Evolutionary conservation across 92 coral and sea anemone genomes (phyloP), one percentile per base, ranked within the genome.

Genomic region (Isaurus tuberculatus): DNA sequence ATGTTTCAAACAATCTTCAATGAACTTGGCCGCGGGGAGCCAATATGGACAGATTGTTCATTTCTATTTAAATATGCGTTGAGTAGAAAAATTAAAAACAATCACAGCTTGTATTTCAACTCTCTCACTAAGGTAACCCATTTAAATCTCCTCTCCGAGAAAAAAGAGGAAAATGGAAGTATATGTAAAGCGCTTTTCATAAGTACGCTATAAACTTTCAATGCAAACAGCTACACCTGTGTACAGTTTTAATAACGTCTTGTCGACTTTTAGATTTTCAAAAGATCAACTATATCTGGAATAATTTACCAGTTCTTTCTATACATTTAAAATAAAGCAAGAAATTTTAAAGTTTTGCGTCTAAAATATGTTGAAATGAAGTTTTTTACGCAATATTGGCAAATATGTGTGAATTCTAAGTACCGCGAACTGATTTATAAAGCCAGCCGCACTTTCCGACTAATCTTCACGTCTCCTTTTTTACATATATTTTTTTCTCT

Each of bases 211-310:
- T 75, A 57, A 75, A 49, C 8, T 26, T 28, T 73, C 26, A 16
- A 69, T 69, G n/a, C n/a, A n/a, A 69, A 69, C 53, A 34, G 14
- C 58, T 32, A 58, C 70, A 77, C 82, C 70, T 77, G 82, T 77
- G 58, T 34, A 19, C 51, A 77, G 16, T 16, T 22, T 34, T 34
- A 77, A 77, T 77, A 61, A 42, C 64, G 53, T 11, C n/a, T 11
- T 23, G 17, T 22, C 20, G 36, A 34, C 19, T 23, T 46, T 42
- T 26, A 17, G 8, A 15, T 6, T 25, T 23, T 27, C 4, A 25
- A 55, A 72, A 26, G n/a, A n/a, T n/a, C n/a, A n/a, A 70, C 40
- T 70, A 70, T 27, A 70, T 70, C 40, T 34, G 53, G 10, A 25
- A 17, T 49, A n/a, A 14, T 25, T 46, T 72, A 33, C 58, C 26